Conservation (phyloP, 2,797 vertebrate species). For the Setipinna tenuifilis region DNA sequence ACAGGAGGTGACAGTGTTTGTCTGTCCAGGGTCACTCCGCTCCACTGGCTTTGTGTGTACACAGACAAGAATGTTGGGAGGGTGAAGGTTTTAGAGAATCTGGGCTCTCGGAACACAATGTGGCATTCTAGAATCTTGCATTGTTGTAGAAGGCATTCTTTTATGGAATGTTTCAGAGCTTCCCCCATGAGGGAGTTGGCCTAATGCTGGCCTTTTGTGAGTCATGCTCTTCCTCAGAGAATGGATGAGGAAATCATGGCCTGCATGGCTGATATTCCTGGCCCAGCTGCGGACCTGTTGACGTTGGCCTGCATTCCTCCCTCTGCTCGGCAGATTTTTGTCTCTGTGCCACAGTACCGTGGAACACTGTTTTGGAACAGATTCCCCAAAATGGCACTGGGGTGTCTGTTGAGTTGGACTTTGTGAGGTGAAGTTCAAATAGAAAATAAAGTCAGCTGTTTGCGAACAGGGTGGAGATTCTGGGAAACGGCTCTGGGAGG, state of each 20-base stretch:
- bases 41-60: not conserved
- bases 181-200: no score
- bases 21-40: not conserved
- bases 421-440: not conserved
- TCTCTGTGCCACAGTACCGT: not conserved
- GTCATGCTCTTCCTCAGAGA: not conserved
- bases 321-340: not conserved
- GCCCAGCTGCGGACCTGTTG: not conserved
- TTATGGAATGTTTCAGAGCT: no score
- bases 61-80: no score
- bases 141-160: no score
- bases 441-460: no score
- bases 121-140: no score
- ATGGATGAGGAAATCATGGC: not conserved
- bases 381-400: not conserved
- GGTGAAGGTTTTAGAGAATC: no score
- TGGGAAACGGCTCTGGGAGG: no score
- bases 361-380: not conserved
- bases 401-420: not conserved
- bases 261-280: not conserved
- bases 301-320: not conserved
- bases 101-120: not conserved
- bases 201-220: not conserved
- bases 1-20: not conserved
- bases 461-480: no score